A percentile compares a stretch with the other conserved stretches of the same genome.
Evolutionary conservation across 2,888 invertebrate genomes (phyloP).

Genomic region (Drosophila kanekoi): DNA sequence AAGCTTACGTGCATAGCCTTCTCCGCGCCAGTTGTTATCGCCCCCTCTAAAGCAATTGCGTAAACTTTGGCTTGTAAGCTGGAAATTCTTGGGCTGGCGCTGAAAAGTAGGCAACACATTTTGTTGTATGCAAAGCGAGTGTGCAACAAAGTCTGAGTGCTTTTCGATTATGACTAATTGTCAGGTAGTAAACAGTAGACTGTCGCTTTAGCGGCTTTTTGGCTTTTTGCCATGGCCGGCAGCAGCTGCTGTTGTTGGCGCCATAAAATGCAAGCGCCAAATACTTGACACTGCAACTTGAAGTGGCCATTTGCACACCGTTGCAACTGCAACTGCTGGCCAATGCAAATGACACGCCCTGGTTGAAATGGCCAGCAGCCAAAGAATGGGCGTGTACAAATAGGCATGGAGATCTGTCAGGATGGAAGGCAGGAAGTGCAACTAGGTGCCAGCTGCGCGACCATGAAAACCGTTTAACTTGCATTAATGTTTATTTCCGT

Average conservation of each 20-base stretch:
- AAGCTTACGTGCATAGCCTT: neutral
- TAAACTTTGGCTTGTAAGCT: constrained; percentile 14
- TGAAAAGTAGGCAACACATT: constrained; percentile 59
- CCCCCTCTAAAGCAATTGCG: constrained; percentile 14
- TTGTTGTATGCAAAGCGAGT: neutral
- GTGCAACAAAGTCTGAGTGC: constrained; percentile 41
- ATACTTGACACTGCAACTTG: constrained; percentile 70
- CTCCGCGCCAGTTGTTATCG: constrained; percentile 4
- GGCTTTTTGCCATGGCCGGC: constrained; percentile 45
- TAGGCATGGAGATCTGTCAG: constrained; percentile 18
- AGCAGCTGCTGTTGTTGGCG: constrained; percentile 39
- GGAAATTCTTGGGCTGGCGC: constrained; percentile 19
- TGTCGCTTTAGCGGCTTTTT: constrained; percentile 23
- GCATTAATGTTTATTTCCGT: constrained; percentile 37
- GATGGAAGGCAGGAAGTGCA: constrained; percentile 32
- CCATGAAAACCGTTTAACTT: constrained; percentile 50
- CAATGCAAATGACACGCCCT: constrained; percentile 52
- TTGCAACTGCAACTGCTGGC: constrained; percentile 23
- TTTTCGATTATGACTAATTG: constrained; percentile 74
- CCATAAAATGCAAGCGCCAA: constrained; percentile 65
- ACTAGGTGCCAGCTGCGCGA: constrained; percentile 43
- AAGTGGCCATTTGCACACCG: constrained; percentile 71
- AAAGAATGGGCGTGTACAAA: constrained; percentile 4
- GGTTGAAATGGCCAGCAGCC: constrained; percentile 53
- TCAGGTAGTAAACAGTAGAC: constrained; percentile 33